Evolutionary conservation across 2,113 vertebrate species (phyloP).

Genomic region (Aptenodytes forsteri): DNA sequence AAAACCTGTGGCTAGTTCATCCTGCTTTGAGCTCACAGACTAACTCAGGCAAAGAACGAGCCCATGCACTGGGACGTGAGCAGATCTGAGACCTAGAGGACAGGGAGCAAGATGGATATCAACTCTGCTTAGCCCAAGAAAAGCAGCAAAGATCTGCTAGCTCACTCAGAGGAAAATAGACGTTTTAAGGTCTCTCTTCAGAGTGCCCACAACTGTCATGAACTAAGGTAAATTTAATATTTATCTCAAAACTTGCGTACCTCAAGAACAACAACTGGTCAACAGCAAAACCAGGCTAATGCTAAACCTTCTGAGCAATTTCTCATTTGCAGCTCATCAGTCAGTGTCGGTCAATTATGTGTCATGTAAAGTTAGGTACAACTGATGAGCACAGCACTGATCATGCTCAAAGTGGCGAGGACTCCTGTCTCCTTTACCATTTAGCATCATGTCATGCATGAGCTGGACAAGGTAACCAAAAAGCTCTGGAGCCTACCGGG

Average conservation of each 20-base stretch:
- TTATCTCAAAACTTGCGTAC: not conserved
- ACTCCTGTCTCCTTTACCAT: not conserved
- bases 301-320: not conserved
- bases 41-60: not conserved
- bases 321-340: not conserved
- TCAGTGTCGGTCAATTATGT: not conserved
- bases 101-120: not conserved
- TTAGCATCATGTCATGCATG: not conserved
- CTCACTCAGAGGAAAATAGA: not conserved
- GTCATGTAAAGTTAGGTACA: not conserved
- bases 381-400: not conserved
- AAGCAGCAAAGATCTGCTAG: not conserved
- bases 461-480: not conserved
- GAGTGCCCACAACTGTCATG: not conserved
- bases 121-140: not conserved
- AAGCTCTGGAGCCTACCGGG: not conserved
- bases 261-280: not conserved
- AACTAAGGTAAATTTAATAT: not conserved
- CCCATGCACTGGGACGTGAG: not conserved
- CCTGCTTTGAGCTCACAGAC: not conserved
- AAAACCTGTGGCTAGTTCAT: not conserved
- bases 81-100: not conserved
- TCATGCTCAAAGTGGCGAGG: not conserved
- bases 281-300: not conserved
- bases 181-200: not conserved